phyloP scores from a whole-genome alignment of 2,888 invertebrate genomes.

The Monoplex corrugatus region DNA sequence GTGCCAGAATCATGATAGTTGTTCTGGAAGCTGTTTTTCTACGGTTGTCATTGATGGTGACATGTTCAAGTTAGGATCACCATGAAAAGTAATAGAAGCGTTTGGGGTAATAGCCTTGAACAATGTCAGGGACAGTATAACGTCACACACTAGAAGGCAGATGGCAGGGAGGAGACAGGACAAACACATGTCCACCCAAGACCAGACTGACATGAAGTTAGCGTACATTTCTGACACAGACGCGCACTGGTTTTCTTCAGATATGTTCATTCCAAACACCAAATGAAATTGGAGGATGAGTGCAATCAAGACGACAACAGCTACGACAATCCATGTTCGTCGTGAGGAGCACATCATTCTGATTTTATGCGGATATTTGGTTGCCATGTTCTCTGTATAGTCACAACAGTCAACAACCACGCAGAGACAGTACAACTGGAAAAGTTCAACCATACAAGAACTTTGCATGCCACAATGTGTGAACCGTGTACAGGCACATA shows the following conservation, averaged over 20 bases:
- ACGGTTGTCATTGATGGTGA: background rate
- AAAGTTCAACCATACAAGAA: background rate
- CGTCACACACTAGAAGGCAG: background rate
- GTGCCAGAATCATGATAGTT: background rate
- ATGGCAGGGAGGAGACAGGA: background rate
- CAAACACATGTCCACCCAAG: background rate
- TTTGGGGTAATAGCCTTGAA: background rate
- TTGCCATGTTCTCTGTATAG: conserved; percentile 19
- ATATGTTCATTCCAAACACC: background rate
- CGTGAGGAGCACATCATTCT: background rate
- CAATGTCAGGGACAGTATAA: background rate
- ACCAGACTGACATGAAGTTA: background rate
- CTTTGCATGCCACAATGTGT: background rate
- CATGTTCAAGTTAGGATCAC: no score
- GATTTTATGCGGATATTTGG: background rate
- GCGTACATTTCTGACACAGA: background rate
- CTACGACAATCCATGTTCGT: background rate
- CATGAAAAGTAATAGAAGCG: background rate
- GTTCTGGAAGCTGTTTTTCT: background rate
- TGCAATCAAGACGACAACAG: background rate
- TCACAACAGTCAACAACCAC: conserved; percentile 23
- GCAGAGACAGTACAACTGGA: background rate
- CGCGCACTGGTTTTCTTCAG: background rate
- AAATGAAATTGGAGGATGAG: background rate
- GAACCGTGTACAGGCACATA: background rate